Percentiles rank a stretch among this genome's conserved stretches.
Conservation (phyloP, 2,113 vertebrate species). For the Cavia aperea region DNA sequence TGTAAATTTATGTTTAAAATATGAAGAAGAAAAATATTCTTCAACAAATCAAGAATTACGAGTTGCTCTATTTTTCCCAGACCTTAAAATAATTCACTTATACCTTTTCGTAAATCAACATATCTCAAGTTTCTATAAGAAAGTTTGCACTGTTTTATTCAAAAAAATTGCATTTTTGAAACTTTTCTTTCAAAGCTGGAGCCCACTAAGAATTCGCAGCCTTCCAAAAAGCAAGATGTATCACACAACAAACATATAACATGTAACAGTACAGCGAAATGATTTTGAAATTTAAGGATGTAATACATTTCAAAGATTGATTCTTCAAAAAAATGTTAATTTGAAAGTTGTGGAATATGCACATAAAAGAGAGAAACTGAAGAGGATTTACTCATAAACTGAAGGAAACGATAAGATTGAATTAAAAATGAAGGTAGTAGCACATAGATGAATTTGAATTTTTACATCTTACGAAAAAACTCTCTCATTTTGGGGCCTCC, state of each 20-base stretch:
- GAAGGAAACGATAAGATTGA: neutral
- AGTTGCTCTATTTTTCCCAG: neutral
- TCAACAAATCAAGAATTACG: neutral
- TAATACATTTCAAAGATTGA: neutral
- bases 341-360: neutral
- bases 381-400: neutral
- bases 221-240: neutral
- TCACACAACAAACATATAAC: neutral
- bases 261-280: neutral
- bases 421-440: neutral
- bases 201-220: neutral
- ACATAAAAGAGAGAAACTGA: neutral
- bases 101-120: neutral
- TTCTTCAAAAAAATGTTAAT: neutral
- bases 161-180: neutral
- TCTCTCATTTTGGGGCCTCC: neutral
- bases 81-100: neutral
- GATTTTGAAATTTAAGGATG: neutral
- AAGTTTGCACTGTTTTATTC: neutral
- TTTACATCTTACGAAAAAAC: neutral
- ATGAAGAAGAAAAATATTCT: neutral
- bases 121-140: neutral
- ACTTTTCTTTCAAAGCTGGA: neutral
- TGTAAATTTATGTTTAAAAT: neutral
- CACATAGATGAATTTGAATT: neutral